Evolutionary conservation across 2,113 vertebrate species (phyloP), one percentile per base, ranked within the genome.

Genomic region (Rhombomys opimus): DNA sequence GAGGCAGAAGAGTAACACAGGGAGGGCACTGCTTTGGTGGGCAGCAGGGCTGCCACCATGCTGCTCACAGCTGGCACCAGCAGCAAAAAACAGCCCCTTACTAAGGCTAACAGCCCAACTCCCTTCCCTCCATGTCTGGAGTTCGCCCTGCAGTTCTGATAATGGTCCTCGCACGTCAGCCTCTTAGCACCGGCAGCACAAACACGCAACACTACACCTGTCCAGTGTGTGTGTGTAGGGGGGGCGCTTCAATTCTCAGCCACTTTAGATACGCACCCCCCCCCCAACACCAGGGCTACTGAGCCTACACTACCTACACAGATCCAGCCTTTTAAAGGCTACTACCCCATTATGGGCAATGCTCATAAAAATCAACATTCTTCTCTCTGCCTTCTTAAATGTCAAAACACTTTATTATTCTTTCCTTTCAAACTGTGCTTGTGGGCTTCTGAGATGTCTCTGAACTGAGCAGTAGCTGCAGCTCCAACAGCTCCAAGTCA

Each of bases 221-320:
- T 65, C 41, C 20, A 38, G 50, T 35, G 46, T 46, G 46, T 46
- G 46, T 46, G 46, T 46, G 46, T 46, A 4, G 41, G 41, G 41
- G 41, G 32, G 4, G 6, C 1, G 52, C n/a, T 17, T 14, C 30
- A 6, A 5, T 38, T 17, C 65, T 78, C 59, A 27, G 12, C 12
- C 20, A 59, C 25, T 22, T 9, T 30, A 32, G 13, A 54, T 54
- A 30, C 8, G 10, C 0, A 5, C 18, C 46, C 46, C 46, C 46
- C 46, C 46, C 46, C 46, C 46, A 46, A 46, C 46, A 25, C 5
- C 1, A 27, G 81, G 76, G 61, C 46, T 46, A 30, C 52, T 12
- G 1, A 22, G 15, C 5, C 30, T 15, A 17, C 8, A 20, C 17
- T 1, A 5, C 30, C 17, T 3, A 3, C 4, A 18, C 41, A 11